A percentile compares a stretch with the other conserved stretches of the same genome.
These are phyloP conservation scores for Picathartes gymnocephalus DNA, from an alignment of 2,113 vertebrate genomes.

Conservation along the genomic window DNA sequence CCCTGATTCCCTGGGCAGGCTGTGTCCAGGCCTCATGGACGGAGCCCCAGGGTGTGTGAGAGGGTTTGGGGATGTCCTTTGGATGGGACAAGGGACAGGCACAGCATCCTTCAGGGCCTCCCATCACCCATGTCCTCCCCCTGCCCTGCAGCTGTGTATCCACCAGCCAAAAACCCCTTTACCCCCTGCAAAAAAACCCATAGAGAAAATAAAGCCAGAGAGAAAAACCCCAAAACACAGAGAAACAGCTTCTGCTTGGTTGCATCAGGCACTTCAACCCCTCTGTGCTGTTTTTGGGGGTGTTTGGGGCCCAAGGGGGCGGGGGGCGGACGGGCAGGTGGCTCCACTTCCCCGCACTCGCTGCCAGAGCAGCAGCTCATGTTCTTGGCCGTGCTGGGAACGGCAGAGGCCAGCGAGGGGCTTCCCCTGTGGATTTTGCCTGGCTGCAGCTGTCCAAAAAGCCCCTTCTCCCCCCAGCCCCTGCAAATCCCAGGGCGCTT, in stretches of 20 bases:
- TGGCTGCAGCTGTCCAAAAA: neutral
- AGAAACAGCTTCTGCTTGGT: too few relatives aligned
- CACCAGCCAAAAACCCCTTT: too few relatives aligned
- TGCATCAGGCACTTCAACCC: too few relatives aligned
- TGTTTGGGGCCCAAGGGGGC: accelerated
- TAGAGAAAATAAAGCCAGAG: too few relatives aligned
- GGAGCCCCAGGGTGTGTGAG: accelerated
- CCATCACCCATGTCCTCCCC: too few relatives aligned
- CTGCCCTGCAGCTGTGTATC: too few relatives aligned
- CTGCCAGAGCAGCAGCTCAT: neutral
- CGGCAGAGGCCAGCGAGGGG: neutral
- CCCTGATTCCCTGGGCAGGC: accelerated
- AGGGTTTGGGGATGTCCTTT: neutral
- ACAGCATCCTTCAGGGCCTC: neutral
- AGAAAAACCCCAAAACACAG: too few relatives aligned
- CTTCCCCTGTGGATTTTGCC: neutral
- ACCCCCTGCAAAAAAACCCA: too few relatives aligned
- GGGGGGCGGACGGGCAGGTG: neutral
- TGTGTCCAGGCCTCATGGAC: neutral
- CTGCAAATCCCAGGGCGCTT: accelerated
- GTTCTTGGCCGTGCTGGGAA: neutral
- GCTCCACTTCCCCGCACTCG: accelerated
- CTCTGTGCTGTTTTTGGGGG: neutral
- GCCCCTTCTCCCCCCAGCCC: neutral
- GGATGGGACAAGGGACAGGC: too few relatives aligned